phyloP scores from a whole-genome alignment of 1,140 invertebrate species.

The Mizuhopecten yessoensis region DNA sequence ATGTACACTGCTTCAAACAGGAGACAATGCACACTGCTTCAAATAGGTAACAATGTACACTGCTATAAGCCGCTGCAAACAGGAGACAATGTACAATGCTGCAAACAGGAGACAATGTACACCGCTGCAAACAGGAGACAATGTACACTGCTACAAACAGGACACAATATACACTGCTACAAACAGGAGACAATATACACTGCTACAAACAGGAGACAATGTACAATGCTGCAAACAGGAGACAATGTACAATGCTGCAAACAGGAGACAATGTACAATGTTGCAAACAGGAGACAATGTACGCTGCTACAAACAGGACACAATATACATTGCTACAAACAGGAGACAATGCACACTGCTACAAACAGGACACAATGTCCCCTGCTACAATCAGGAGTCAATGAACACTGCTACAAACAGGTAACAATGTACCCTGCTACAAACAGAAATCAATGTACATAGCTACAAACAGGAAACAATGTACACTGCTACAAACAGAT shows the following conservation, averaged over 20 bases:
- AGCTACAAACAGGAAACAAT: not conserved
- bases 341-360: too few species aligned
- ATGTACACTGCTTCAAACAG: not conserved
- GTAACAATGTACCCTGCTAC: too few species aligned
- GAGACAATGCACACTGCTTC: not conserved
- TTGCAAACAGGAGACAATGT: not conserved
- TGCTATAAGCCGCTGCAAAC: too few species aligned
- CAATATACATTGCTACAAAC: too few species aligned
- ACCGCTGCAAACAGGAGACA: not conserved
- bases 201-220: not conserved
- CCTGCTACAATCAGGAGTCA: too few species aligned
- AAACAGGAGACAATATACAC: not conserved
- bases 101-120: not conserved
- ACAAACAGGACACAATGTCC: too few species aligned
- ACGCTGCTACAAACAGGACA: not conserved
- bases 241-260: not conserved
- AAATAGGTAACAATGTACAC: not conserved
- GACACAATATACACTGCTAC: not conserved
- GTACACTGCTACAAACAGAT: too few species aligned
- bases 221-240: not conserved
- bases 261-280: not conserved
- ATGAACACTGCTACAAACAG: too few species aligned
- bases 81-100: not conserved
- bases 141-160: too few species aligned
- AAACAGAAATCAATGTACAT: not conserved